Evolutionary conservation across 2,888 invertebrate genomes (phyloP), one percentile per base, ranked within the genome.

Genomic region (Hirtodrosophila cameraria): DNA sequence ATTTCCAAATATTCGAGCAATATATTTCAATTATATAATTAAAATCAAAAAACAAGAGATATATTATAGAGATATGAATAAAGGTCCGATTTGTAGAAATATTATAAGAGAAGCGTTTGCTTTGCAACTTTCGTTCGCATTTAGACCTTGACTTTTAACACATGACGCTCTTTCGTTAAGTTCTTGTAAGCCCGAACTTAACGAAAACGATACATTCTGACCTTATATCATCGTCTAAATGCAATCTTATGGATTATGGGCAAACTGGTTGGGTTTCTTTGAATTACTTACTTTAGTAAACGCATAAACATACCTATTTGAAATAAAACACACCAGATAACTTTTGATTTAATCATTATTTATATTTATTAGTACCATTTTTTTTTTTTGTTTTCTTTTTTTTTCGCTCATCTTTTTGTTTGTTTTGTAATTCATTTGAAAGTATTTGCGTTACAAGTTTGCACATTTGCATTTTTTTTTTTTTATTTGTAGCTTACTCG

Each of bases 1-100:
- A n/a, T n/a, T n/a, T n/a, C n/a, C 59, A 42, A 45, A 55, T 77
- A 70, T 70, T 81, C 72, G 72, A 86, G 83, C 83, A 83, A 85
- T 83, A 85, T 83, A 84, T 72, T 83, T 84, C 85, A 83, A 84
- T 86, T 81, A 72, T 68, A 59, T 48, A n/a, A n/a, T 64, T 46
- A 61, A 54, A 57, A 45, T 35, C 13, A 20, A 18, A 18, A 33
- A 61, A 42, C 30, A 60, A 42, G 25, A 53, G 42, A 67, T 54
- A 54, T 42, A 45, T 64, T 35, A 18, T 50, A 58, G 53, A 65
- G 48, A 65, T 11, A 58, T 20, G 75, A 82, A 79, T 83, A 79
- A 79, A 80, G 52, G 72, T 83, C 81, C 79, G 83, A 80, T 64
- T 60, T 80, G 79, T 80, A 80, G 79, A 71, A 80, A 72, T 72